Evolutionary conservation across 2,797 vertebrate species (phyloP).

Genomic region (Oreochromis grahami): DNA sequence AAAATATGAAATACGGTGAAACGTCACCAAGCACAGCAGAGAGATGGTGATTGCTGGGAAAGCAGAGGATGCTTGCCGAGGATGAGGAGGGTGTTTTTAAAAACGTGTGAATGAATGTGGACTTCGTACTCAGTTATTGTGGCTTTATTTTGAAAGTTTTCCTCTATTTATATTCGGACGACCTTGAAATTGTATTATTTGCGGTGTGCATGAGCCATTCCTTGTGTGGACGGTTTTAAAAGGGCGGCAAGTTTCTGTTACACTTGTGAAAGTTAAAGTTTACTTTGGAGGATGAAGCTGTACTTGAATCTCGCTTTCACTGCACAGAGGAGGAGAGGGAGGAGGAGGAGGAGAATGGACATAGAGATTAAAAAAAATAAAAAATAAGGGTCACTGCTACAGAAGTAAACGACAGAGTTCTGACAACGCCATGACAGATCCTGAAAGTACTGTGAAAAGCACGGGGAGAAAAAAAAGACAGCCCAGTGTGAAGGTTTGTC

Average conservation of each 20-base stretch:
- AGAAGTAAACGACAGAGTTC: constrained; percentile 13
- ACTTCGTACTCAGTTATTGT: constrained; percentile 42
- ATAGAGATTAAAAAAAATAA: neutral
- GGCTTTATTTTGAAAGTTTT: constrained; percentile 41
- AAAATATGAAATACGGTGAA: constrained; percentile 33
- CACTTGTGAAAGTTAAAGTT: constrained; percentile 51
- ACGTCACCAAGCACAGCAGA: constrained; percentile 60
- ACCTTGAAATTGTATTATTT: constrained; percentile 49
- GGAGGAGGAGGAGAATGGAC: neutral
- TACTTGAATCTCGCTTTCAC: constrained; percentile 38
- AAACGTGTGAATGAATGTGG: constrained; percentile 43
- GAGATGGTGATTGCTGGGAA: constrained; percentile 9
- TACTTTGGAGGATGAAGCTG: constrained; percentile 37
- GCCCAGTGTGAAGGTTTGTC: neutral
- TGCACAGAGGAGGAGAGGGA: constrained; percentile 22
- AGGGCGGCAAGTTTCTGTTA: constrained; percentile 40
- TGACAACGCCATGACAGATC: neutral
- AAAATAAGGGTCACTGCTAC: neutral
- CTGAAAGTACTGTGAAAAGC: neutral
- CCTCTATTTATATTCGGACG: constrained; percentile 58
- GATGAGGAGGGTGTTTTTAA: constrained; percentile 28
- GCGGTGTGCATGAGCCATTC: constrained; percentile 54
- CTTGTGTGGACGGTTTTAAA: constrained; percentile 17
- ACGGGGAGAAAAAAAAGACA: neutral
- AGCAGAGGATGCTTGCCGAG: neutral